A percentile compares a stretch with the other conserved stretches of the same genome.
Conservation (phyloP, 2,888 invertebrate species). For the Galerucella calmariensis region DNA sequence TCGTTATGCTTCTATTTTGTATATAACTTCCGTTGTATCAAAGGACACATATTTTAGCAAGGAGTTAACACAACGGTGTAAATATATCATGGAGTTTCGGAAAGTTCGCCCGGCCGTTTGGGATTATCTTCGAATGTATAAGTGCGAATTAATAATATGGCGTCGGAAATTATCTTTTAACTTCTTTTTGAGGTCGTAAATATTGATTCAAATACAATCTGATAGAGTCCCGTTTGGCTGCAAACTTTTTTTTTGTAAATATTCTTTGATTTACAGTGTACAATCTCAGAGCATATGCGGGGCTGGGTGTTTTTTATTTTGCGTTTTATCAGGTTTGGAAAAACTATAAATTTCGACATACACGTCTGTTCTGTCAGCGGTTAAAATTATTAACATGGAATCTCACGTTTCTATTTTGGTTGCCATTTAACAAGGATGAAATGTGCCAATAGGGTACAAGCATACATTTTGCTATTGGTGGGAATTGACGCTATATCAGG, state of each 20-base stretch:
- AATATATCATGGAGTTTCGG: slow-evolving; percentile 22
- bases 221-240: neutral
- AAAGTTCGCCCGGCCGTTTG: slow-evolving; percentile 16
- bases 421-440: too few species aligned
- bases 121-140: slow-evolving; percentile 17
- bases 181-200: too few species aligned
- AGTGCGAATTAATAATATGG: slow-evolving; percentile 3
- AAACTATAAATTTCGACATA: too few species aligned
- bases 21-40: slow-evolving; percentile 24
- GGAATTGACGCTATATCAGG: too few species aligned
- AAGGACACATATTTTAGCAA: slow-evolving; percentile 30
- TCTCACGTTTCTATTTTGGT: too few species aligned
- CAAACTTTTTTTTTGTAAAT: neutral
- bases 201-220: neutral
- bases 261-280: neutral
- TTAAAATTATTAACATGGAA: too few species aligned
- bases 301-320: too few species aligned
- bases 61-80: slow-evolving; percentile 20
- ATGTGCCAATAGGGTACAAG: too few species aligned
- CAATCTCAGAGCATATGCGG: too few species aligned
- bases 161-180: neutral
- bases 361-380: too few species aligned
- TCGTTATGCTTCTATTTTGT: slow-evolving; percentile 27
- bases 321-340: too few species aligned
- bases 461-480: too few species aligned